Evolutionary conservation across 2,797 vertebrate genomes (phyloP).

Genomic region (Phoebastria nigripes): DNA sequence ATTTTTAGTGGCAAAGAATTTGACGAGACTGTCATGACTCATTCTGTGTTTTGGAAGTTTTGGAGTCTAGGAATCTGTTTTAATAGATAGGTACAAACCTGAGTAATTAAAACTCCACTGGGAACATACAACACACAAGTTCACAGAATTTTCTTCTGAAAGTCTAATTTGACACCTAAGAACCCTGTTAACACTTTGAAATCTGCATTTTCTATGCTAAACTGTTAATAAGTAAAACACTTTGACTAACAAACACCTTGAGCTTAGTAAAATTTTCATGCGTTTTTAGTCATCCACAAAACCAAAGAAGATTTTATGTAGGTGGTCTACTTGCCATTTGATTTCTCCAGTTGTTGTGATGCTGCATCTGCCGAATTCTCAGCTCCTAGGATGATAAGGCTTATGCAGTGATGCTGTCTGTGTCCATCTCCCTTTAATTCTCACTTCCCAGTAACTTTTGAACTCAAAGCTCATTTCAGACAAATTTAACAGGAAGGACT

Average conservation of each 20-base stretch:
- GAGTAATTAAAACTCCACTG: background rate
- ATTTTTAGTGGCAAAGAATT: background rate
- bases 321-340: background rate
- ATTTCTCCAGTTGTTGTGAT: background rate
- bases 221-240: conserved; percentile 9
- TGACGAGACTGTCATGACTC: background rate
- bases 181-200: background rate
- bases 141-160: conserved; percentile 34
- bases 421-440: background rate
- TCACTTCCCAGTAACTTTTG: background rate
- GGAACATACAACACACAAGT: background rate
- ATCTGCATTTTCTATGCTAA: conserved; percentile 31
- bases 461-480: background rate
- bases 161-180: background rate
- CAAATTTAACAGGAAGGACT: background rate
- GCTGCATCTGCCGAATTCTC: background rate
- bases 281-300: conserved; percentile 14
- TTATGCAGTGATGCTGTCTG: background rate
- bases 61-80: background rate
- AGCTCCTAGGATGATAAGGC: background rate
- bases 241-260: conserved; percentile 29
- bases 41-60: background rate
- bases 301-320: background rate
- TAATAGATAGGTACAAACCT: background rate
- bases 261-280: conserved; percentile 19